Conservation (phyloP, 2,797 vertebrate genomes). For the Coendou prehensilis region DNA sequence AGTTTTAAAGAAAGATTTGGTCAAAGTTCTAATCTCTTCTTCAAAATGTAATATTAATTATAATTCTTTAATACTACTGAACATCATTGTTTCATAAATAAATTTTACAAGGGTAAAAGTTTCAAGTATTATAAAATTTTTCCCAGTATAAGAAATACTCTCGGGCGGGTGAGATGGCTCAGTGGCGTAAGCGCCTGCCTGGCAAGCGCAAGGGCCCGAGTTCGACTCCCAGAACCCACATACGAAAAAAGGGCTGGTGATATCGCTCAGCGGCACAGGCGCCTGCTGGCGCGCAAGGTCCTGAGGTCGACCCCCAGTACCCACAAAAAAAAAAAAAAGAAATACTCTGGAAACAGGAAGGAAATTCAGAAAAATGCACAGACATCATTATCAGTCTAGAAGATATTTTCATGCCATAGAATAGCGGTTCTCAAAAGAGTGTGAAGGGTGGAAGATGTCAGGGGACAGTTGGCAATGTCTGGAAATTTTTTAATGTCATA, state of each 20-base stretch:
- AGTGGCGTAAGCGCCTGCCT: too few relatives aligned
- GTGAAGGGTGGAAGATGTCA: too few relatives aligned
- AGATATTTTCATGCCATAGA: not conserved
- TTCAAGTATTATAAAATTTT: not conserved
- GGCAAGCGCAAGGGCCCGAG: too few relatives aligned
- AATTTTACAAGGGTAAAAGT: not conserved
- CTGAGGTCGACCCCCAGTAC: too few relatives aligned
- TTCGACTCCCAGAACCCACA: too few relatives aligned
- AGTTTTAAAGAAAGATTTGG: conserved; percentile 25
- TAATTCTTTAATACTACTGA: conserved; percentile 19
- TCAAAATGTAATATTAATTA: conserved; percentile 32
- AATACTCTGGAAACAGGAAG: conserved; percentile 31
- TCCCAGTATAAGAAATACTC: conserved; percentile 23
- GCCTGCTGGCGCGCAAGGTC: too few relatives aligned
- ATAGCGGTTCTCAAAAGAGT: not conserved
- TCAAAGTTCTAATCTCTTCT: conserved; percentile 45
- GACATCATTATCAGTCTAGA: not conserved
- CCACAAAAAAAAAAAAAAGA: not conserved
- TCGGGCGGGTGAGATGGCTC: not conserved
- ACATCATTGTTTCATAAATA: not conserved
- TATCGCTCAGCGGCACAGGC: too few relatives aligned
- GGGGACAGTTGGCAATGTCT: not conserved
- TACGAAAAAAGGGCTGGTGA: too few relatives aligned
- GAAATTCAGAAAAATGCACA: conserved; percentile 37
- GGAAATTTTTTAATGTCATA: not conserved